Conservation (phyloP, 2,888 invertebrate species). For the Patella ulyssiponensis region DNA sequence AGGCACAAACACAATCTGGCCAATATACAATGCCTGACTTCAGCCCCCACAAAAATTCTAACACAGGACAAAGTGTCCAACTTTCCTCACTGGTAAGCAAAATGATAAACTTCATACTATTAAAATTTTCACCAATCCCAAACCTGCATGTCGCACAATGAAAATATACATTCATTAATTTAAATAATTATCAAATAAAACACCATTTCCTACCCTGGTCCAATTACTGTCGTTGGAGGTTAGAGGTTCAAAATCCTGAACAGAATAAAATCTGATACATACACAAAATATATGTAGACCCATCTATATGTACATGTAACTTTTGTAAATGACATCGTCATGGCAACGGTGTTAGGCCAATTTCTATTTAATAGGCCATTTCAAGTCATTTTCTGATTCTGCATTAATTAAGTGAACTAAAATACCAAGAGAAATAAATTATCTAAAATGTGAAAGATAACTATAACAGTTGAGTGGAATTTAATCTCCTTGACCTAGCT, state of each 20-base stretch:
- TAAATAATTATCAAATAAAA: conserved; percentile 13
- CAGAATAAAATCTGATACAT: neutral
- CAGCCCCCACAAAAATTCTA: no score
- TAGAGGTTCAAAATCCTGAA: neutral
- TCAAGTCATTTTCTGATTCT: conserved; percentile 11
- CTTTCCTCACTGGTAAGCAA: no score
- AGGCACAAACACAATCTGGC: no score
- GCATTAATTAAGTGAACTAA: conserved; percentile 9
- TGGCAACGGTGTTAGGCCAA: conserved; percentile 25
- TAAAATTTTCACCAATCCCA: no score
- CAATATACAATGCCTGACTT: no score
- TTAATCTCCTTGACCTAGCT: conserved; percentile 8
- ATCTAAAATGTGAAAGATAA: conserved; percentile 9
- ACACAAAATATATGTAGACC: no score
- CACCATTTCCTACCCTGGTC: conserved; percentile 10
- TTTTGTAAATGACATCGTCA: conserved; percentile 26
- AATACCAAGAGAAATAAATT: conserved; percentile 5
- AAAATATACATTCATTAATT: neutral
- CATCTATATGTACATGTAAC: neutral
- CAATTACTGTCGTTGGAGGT: neutral
- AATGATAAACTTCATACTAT: no score
- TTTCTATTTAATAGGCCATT: conserved; percentile 23
- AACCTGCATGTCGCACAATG: no score
- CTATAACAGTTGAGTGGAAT: neutral
- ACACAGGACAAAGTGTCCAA: no score